phyloP scores from a whole-genome alignment of 2,113 vertebrate genomes.

The Leptobrachium ailaonicum region DNA sequence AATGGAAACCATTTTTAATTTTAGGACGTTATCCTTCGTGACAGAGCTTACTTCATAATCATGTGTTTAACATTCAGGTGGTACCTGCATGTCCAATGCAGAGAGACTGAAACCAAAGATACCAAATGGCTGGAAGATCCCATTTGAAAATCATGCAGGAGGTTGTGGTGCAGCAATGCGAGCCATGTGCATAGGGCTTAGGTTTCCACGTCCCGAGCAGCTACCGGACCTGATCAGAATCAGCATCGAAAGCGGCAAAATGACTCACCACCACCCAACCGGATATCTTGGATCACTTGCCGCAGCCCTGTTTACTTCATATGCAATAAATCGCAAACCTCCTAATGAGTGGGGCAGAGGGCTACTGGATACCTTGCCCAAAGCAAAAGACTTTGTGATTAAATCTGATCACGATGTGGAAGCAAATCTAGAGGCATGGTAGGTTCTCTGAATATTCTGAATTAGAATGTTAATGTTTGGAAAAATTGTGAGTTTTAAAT shows the following conservation, averaged over 20 bases:
- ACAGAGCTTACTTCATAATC: too few species aligned
- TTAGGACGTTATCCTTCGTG: too few species aligned
- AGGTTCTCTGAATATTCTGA: conserved; percentile 47
- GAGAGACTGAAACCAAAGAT: conserved; percentile 35
- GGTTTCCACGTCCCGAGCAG: conserved; percentile 61
- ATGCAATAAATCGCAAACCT: conserved; percentile 62
- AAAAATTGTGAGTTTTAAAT: too few species aligned
- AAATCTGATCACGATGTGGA: conserved; percentile 60
- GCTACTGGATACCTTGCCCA: conserved; percentile 67
- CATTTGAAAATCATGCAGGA: conserved; percentile 60
- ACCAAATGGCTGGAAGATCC: conserved; percentile 62
- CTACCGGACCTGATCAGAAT: conserved; percentile 65
- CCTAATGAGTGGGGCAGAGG: conserved; percentile 70
- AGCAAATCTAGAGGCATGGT: conserved; percentile 74
- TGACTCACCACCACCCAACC: conserved; percentile 83
- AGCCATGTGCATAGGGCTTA: conserved; percentile 79
- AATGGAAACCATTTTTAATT: too few species aligned
- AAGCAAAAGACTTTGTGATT: conserved; percentile 65
- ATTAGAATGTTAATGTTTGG: neutral
- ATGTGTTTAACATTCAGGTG: conserved; percentile 54
- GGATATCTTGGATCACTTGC: conserved; percentile 76
- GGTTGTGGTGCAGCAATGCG: conserved; percentile 82
- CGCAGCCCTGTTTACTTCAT: conserved; percentile 74
- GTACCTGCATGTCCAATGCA: rapidly evolving
- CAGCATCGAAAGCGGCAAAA: conserved; percentile 79